Conservation (phyloP, 1,140 invertebrate species). For the Ylistrum balloti region DNA sequence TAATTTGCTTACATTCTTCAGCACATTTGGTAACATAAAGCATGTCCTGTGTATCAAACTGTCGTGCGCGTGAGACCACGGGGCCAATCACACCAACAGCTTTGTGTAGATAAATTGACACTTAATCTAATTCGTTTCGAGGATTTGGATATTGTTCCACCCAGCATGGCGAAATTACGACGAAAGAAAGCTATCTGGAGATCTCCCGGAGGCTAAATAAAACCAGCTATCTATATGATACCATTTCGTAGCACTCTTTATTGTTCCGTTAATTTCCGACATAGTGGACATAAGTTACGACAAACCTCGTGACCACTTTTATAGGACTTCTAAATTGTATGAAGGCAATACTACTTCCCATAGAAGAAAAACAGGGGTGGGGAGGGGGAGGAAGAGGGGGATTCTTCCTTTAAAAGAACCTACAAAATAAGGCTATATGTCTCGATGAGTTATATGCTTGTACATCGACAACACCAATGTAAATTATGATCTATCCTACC, state of each 20-base stretch:
- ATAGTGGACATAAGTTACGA: conserved; percentile 9
- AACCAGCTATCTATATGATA: background rate
- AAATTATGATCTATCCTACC: too few species aligned
- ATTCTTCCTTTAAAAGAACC: too few species aligned
- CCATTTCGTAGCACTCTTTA: background rate
- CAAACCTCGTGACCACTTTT: background rate
- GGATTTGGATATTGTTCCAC: background rate
- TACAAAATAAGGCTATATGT: too few species aligned
- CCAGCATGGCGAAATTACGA: background rate
- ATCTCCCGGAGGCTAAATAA: background rate
- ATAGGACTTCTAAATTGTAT: too few species aligned
- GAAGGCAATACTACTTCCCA: too few species aligned
- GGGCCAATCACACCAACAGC: background rate
- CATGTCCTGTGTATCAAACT: background rate
- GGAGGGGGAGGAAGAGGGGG: too few species aligned
- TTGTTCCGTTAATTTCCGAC: background rate
- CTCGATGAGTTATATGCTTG: too few species aligned
- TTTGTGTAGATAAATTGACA: background rate
- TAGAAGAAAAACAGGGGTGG: too few species aligned
- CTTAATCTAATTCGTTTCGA: background rate
- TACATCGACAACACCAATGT: too few species aligned
- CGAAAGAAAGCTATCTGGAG: background rate
- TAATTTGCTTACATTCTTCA: too few species aligned
- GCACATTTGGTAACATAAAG: background rate
- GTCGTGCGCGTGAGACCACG: background rate